Evolutionary conservation across 2,797 vertebrate species (phyloP).

Genomic region (Neopelma chrysocephalum): DNA sequence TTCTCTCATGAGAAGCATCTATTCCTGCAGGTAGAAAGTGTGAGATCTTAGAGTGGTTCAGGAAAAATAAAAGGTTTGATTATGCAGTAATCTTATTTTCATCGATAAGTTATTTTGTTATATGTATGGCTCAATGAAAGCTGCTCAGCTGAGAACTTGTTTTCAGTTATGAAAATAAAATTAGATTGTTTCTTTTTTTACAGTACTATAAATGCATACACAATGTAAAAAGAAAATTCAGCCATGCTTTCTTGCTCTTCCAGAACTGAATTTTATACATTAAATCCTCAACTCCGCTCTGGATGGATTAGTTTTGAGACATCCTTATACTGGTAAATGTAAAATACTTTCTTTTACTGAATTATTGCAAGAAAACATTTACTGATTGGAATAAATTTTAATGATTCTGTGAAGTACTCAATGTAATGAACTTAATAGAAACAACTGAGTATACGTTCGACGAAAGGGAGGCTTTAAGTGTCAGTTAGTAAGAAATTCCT

Average conservation of each 20-base stretch:
- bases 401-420: background rate
- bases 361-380: background rate
- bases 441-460: background rate
- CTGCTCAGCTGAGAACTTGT: slow-evolving; percentile 8
- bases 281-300: background rate
- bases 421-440: background rate
- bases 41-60: background rate
- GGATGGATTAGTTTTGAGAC: slow-evolving; percentile 20
- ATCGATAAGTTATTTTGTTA: slow-evolving; percentile 34
- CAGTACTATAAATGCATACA: background rate
- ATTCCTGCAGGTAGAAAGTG: background rate
- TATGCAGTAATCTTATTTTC: slow-evolving; percentile 17
- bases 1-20: background rate
- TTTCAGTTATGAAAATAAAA: slow-evolving; percentile 45
- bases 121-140: background rate
- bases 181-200: slow-evolving; percentile 25
- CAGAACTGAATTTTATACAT: background rate
- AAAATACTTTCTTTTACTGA: background rate
- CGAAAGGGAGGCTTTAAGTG: background rate
- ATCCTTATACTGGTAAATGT: background rate
- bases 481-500: background rate
- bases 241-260: background rate
- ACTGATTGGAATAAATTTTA: background rate
- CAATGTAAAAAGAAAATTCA: slow-evolving; percentile 14
- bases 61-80: background rate